Conservation (phyloP, 2,888 invertebrate species). For the Nephrotoma guestfalica region DNA sequence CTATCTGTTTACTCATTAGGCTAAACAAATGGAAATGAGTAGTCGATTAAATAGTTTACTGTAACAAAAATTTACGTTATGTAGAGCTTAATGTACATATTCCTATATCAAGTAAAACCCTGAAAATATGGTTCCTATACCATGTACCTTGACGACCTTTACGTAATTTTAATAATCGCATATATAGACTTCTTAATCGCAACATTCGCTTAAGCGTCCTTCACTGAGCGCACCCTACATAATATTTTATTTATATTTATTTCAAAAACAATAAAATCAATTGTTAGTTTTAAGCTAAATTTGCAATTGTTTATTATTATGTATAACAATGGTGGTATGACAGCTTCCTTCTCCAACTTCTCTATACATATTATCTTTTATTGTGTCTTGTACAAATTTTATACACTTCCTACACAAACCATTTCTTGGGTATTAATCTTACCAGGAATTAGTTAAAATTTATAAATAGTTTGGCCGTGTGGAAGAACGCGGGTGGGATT, state of each 20-base stretch:
- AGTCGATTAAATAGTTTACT: too few species aligned
- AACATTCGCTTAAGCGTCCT: not conserved
- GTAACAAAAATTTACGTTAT: too few species aligned
- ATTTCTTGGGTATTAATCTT: not conserved
- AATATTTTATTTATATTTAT: not conserved
- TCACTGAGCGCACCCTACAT: not conserved
- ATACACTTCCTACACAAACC: not conserved
- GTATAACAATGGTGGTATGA: not conserved
- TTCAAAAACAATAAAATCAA: not conserved
- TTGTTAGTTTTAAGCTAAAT: not conserved
- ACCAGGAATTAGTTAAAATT: not conserved
- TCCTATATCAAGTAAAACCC: too few species aligned
- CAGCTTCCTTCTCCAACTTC: not conserved
- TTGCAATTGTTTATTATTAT: not conserved
- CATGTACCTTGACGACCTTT: too few species aligned
- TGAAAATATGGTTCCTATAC: too few species aligned
- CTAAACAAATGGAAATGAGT: too few species aligned
- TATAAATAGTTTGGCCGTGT: not conserved
- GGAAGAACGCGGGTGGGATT: not conserved
- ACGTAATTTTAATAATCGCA: too few species aligned
- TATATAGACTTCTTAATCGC: too few species aligned
- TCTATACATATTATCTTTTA: not conserved
- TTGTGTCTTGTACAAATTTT: not conserved
- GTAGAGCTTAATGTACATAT: too few species aligned
- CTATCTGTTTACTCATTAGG: too few species aligned